Conservation (phyloP, 2,797 vertebrate species). For the Coreius guichenoti region DNA sequence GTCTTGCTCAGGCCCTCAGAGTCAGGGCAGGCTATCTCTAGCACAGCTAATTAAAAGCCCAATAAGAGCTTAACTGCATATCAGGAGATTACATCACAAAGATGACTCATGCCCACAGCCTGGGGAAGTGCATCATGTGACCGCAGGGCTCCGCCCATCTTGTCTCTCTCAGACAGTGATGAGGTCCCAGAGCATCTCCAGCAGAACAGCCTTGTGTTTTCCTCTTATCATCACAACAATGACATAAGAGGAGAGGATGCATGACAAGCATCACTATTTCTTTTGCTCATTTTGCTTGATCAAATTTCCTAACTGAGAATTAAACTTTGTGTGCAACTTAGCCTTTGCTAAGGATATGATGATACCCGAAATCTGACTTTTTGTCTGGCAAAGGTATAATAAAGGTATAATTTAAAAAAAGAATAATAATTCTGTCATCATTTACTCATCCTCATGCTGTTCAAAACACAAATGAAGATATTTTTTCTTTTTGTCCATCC, state of each 20-base stretch:
- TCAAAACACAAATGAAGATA: not conserved
- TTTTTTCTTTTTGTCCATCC: not conserved
- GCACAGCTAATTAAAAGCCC: slow-evolving; percentile 55
- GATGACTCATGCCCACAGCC: slow-evolving; percentile 70
- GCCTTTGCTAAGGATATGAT: not conserved
- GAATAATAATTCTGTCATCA: not conserved
- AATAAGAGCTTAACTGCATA: slow-evolving; percentile 66
- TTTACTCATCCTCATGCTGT: not conserved
- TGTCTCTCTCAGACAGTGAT: slow-evolving; percentile 28
- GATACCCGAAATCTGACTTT: not conserved
- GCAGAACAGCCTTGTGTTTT: slow-evolving; percentile 1
- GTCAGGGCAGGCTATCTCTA: slow-evolving; percentile 31
- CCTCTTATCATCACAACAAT: slow-evolving; percentile 17
- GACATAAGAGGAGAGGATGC: slow-evolving; percentile 14
- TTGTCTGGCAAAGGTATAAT: too few species aligned
- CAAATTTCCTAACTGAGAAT: not conserved
- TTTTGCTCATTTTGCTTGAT: slow-evolving; percentile 9
- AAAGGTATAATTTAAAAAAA: too few species aligned
- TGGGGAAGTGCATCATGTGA: slow-evolving; percentile 48
- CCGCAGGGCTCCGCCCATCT: slow-evolving; percentile 34
- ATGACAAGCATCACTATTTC: not conserved
- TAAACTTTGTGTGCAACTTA: not conserved
- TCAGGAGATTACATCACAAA: slow-evolving; percentile 74
- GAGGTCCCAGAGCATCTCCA: slow-evolving; percentile 21
- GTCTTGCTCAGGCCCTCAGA: slow-evolving; percentile 27